These are phyloP conservation scores for Isurus oxyrinchus DNA, from an alignment of 2,113 vertebrate genomes.

Conservation along the genomic window DNA sequence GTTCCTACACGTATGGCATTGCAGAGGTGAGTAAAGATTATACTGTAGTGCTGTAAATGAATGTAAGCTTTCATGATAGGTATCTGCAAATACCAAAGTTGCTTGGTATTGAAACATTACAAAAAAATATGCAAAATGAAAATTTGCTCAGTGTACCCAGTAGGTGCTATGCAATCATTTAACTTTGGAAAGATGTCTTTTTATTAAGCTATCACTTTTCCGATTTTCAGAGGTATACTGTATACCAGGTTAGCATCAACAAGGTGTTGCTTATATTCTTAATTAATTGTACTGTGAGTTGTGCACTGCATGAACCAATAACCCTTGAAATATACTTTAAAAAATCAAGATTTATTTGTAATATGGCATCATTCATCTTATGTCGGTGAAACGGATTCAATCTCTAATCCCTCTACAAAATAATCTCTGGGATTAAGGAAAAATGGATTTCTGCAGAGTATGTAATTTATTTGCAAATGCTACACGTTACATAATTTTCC, in stretches of 20 bases:
- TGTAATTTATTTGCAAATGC: background rate
- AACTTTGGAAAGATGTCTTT: background rate
- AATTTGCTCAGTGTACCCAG: background rate
- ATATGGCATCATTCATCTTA: background rate
- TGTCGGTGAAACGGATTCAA: background rate
- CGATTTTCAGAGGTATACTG: background rate
- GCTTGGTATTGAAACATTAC: background rate
- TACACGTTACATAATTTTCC: background rate
- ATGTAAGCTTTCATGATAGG: background rate
- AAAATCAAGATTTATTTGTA: background rate
- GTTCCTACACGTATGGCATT: background rate
- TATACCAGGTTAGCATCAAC: background rate
- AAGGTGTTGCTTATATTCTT: too few species aligned
- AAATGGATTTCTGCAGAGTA: background rate
- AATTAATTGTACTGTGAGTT: background rate
- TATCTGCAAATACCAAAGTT: background rate
- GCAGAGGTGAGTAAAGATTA: background rate
- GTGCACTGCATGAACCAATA: background rate
- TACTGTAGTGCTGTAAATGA: background rate
- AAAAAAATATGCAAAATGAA: background rate
- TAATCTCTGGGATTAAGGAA: background rate
- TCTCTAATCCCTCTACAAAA: background rate
- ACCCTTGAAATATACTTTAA: background rate
- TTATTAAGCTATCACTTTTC: background rate
- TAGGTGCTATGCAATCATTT: background rate